Base-by-base conservation (phyloP, 1,140 invertebrate species). In the Zophobas atratus region DNA sequence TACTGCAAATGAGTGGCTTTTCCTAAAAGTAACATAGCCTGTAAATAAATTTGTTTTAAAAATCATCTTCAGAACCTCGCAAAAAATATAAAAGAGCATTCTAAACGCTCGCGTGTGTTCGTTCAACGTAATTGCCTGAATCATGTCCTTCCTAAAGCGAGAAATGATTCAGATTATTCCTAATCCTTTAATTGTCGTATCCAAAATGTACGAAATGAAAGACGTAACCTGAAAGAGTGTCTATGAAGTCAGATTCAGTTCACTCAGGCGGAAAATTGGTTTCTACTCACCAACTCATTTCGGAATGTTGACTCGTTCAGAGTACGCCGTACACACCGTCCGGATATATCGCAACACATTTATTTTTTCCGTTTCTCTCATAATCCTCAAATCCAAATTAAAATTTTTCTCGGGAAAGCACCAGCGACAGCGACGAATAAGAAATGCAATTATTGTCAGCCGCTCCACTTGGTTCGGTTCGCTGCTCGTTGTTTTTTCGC, bases 231-330 rank as follows among this genome's bases (percentile, higher is more conserved):
- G 60, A 67, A 67, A 67, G 60, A 67, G 38, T 39, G 41, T 67
- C 43, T 67, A 43, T 20, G 20, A 67, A 67, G 39, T 67, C 60
- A 43, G 60, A 67, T 67, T 43, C 39, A 38, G 60, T 1, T 39
- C 60, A 43, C 43, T 67, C 38, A 67, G 43, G 60, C 60, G 39
- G 60, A 67, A 67, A 67, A 67, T 67, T 67, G 60, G 8, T 67
- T 63, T 63, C 57, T 63, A 20, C 38, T 20, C 20, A 20, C 20
- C 20, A 20, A 20, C 20, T 20, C 20, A 20, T 20, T 20, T 20
- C 20, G 20, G 20, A 20, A 20, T 20, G 57, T 43, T 5, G 49
- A 4, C 4, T 4, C 8, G 36, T 63, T 63, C 36, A n/a, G 6
- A 36, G 36, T n/a, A 43, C 36, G 35, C 2, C 43, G 57, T 43